Evolutionary conservation across 2,888 invertebrate species (phyloP), one percentile per base, ranked within the genome.

Genomic region (Eudasyphora cyanicolor): DNA sequence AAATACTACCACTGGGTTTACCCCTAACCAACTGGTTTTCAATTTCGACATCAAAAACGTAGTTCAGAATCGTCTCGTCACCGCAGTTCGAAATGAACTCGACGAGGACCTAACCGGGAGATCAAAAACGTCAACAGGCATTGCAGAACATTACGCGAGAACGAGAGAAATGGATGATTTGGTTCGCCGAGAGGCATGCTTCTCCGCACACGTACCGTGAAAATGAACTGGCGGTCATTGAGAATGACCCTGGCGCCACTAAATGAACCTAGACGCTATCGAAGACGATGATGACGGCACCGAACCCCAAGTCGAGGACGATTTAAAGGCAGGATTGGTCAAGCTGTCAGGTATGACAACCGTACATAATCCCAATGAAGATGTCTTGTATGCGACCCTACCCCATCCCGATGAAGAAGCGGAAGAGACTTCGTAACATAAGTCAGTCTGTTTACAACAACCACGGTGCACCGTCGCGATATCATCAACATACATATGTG

Each of bases 11-110:
- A 79, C 82, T 2, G 64, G 71, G 2, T 79, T 73, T 19, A 71
- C 64, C 14, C 84, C 82, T 17, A 80, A 85, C 62, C 84, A 84
- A 54, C 60, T 86, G 0, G 21, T 85, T 0, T 84, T 84, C 27
- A 74, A 80, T 24, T 85, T 80, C 51, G 45, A 75, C 35, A 29
- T 84, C 3, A 64, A 29, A 8, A 64, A 83, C 27, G 29, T 84
- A 8, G 51, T 85, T 2, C 69, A 76, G 14, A 82, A 86, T 19
- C 71, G 51, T 21, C 10, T 82, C 0, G 12, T 82, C 0, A 60
- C 42, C 21, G 69, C 69, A 10, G 35, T 69, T 89, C 4, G 77
- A 85, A 12, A 78, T 2, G 81, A 82, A 8, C 21, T 80, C 8
- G 81, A 73, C 19, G 12, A 12, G 24, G 5, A 21, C 0, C 51